Evolutionary conservation across 2,113 vertebrate species (phyloP).

Genomic region (Scophthalmus maximus): DNA sequence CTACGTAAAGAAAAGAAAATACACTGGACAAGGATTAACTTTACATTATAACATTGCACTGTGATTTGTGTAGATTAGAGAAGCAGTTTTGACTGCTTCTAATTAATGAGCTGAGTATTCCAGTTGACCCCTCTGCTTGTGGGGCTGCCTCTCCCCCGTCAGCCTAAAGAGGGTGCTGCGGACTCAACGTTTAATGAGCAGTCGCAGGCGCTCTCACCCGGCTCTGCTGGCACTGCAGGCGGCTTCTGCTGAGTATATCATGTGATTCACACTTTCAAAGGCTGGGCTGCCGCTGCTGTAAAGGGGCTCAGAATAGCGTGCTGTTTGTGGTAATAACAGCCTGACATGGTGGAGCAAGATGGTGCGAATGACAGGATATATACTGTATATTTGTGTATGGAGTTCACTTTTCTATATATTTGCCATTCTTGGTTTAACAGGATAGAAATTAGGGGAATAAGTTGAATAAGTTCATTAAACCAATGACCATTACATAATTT

Average conservation of each 20-base stretch:
- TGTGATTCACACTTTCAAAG: constrained; percentile 73
- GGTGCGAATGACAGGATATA: constrained; percentile 55
- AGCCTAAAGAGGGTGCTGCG: constrained; percentile 85
- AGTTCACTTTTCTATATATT: constrained; percentile 34
- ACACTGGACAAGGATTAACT: background rate
- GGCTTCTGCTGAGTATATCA: constrained; percentile 62
- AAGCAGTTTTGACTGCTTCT: background rate
- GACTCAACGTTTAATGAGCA: constrained; percentile 79
- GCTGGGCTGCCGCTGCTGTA: constrained; percentile 59
- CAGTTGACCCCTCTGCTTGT: constrained; percentile 38
- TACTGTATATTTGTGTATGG: constrained; percentile 1
- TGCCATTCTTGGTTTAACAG: background rate
- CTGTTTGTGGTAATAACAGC: constrained; percentile 68
- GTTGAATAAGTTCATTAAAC: too few relatives aligned
- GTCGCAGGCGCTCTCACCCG: constrained; percentile 55
- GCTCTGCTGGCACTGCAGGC: constrained; percentile 46
- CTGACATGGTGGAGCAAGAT: constrained; percentile 61
- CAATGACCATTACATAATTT: background rate
- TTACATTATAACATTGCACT: background rate
- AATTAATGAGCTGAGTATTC: constrained; percentile 6
- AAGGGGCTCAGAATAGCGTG: constrained; percentile 60
- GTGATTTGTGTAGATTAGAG: background rate
- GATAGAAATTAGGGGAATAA: background rate
- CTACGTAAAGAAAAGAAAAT: background rate
- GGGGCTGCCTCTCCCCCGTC: constrained; percentile 39